Evolutionary conservation across 2,888 invertebrate species (phyloP), one percentile per base, ranked within the genome.

Genomic region (Drosophila putrida): DNA sequence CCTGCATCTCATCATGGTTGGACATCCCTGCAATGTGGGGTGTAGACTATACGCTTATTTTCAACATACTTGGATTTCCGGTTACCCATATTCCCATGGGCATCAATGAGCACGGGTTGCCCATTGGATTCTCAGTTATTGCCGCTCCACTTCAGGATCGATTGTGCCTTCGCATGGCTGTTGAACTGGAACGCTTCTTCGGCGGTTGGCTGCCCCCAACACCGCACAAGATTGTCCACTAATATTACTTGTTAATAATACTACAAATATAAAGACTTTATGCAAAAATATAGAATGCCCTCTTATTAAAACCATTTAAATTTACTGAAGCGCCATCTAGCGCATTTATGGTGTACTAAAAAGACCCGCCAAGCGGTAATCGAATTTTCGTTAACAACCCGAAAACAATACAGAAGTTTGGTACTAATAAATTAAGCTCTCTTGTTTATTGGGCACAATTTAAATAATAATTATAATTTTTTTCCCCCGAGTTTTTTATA

Each of bases 161-260:
- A 62, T 91, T 97, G 8, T 96, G 97, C 69, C 91, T 98, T 25
- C 96, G 96, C 0, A 95, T 97, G 4, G 98, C 98, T 1, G 93
- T 93, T 72, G 95, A 96, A 83, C 91, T 98, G 43, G 97, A 97
- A 89, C 93, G 93, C 39, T 95, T 94, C 9, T 97, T 97, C 91
- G 97, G 97, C 1, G 98, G 98, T 0, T 98, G 98, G 98, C 91
- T 93, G 36, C 94, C 95, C 9, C 95, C 95, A 10, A 62, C 41
- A 4, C 65, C 60, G 0, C 50, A 71, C 8, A 25, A 72, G 1
- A 36, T 75, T 20, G 25, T 33, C 0, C 11, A 49, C 6, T 70
- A 57, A 55, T 6, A 39, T 4, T 6, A 20, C 3, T 20, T n/a
- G n/a, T 33, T 8, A 41, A 53, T 6, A n/a, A 57, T 20, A 28